Conservation (phyloP, 2,888 invertebrate species). For the Hymenopus coronatus region DNA sequence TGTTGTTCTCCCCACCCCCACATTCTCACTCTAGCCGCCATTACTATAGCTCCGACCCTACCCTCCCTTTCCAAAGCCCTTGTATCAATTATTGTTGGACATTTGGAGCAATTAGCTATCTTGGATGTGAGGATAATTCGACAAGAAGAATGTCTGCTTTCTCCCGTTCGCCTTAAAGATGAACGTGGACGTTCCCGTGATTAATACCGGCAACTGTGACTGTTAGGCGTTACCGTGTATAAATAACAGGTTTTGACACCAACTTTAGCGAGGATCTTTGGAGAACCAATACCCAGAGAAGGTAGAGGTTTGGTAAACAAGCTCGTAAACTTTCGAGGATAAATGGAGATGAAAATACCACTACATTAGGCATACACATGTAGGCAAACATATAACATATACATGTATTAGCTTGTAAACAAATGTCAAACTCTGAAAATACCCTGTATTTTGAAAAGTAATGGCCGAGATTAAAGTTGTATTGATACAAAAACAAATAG, state of each 20-base stretch:
- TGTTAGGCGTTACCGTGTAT: not conserved
- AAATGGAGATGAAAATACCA: not conserved
- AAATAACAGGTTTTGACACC: not conserved
- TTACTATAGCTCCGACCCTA: not conserved
- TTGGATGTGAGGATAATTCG: conserved; percentile 29
- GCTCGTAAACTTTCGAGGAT: not conserved
- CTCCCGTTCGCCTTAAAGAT: not conserved
- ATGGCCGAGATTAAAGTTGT: too few relatives aligned
- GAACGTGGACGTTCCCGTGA: not conserved
- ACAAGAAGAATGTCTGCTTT: conserved; percentile 28
- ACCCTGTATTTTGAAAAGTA: too few relatives aligned
- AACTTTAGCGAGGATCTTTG: not conserved
- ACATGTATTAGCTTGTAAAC: not conserved
- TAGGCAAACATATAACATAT: not conserved
- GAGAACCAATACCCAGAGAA: not conserved
- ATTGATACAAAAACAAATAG: too few relatives aligned
- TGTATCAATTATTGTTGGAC: conserved; percentile 30
- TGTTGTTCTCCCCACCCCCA: conserved; percentile 22
- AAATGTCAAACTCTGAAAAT: too few relatives aligned
- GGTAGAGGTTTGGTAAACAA: not conserved
- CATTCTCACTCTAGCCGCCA: not conserved
- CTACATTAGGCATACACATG: not conserved
- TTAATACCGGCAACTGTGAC: not conserved
- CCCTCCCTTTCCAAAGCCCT: not conserved
- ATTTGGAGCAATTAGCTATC: conserved; percentile 28